A percentile compares a stretch with the other conserved stretches of the same genome.
Evolutionary conservation across 2,113 vertebrate species (phyloP).

Genomic region (Panthera leo): DNA sequence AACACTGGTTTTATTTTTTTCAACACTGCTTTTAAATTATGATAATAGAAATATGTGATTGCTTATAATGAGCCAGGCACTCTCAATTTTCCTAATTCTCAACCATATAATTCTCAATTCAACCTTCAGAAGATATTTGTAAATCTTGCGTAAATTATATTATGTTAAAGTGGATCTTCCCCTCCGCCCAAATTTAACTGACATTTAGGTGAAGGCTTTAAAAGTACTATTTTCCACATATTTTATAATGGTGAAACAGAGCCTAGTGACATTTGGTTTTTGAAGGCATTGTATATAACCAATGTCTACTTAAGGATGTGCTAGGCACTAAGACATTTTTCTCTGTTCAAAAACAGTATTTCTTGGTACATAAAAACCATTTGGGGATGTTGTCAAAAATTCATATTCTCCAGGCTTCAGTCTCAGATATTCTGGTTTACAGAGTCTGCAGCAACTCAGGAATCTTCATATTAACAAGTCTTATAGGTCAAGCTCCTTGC

Average conservation of each 20-base stretch:
- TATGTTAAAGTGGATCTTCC: background rate
- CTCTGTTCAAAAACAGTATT: background rate
- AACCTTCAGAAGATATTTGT: background rate
- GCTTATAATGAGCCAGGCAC: background rate
- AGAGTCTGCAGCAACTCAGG: background rate
- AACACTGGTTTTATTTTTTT: background rate
- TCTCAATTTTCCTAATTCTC: background rate
- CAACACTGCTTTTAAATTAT: background rate
- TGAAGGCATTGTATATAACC: background rate
- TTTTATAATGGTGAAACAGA: background rate
- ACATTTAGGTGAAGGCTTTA: background rate
- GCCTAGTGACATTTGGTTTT: background rate
- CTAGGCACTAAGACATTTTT: background rate
- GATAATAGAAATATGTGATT: background rate
- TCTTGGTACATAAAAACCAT: background rate
- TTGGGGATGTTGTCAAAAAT: background rate
- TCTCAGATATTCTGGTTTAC: background rate
- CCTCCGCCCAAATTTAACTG: background rate
- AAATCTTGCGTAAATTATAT: background rate
- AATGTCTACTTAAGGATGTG: background rate
- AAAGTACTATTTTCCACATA: background rate
- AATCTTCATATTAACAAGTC: background rate
- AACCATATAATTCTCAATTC: background rate
- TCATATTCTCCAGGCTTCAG: background rate
- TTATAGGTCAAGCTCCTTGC: background rate